A percentile compares a stretch with the other conserved stretches of the same genome.
Conservation (phyloP, 2,888 invertebrate genomes). For the Zele albiditarsus region DNA sequence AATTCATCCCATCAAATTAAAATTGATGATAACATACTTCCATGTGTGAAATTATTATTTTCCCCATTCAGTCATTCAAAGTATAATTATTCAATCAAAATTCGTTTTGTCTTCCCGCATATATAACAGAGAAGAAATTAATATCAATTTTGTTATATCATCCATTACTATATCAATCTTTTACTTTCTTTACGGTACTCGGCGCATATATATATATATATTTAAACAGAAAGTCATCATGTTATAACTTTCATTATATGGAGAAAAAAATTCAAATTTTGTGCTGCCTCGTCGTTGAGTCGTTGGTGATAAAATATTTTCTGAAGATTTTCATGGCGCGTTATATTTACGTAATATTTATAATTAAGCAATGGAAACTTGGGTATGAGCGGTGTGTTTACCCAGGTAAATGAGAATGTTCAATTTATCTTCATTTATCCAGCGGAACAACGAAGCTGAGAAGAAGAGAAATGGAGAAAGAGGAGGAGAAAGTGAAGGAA, state of each 20-base stretch:
- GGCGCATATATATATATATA: background rate
- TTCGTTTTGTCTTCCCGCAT: background rate
- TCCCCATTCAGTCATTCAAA: background rate
- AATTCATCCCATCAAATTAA: too few species aligned
- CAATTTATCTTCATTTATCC: slow-evolving; percentile 22
- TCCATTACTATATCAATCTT: background rate
- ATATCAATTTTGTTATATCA: background rate
- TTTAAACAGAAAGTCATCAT: background rate
- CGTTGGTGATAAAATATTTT: background rate
- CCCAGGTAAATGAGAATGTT: slow-evolving; percentile 11
- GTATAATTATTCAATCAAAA: slow-evolving; percentile 29
- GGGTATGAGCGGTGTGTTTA: background rate
- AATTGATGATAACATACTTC: background rate
- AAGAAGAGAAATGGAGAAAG: background rate
- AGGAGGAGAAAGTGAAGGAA: too few species aligned
- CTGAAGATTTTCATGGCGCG: background rate
- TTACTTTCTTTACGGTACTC: background rate
- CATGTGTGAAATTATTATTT: background rate
- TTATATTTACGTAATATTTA: slow-evolving; percentile 9
- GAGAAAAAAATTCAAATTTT: slow-evolving; percentile 11
- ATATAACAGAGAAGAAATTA: background rate
- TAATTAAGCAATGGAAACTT: background rate
- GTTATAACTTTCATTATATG: background rate
- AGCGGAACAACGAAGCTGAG: background rate
- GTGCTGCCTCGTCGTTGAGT: background rate